These are phyloP conservation scores for Gisinianus flammeolus DNA, from an alignment of 2,888 invertebrate species.

Conservation along the genomic window DNA sequence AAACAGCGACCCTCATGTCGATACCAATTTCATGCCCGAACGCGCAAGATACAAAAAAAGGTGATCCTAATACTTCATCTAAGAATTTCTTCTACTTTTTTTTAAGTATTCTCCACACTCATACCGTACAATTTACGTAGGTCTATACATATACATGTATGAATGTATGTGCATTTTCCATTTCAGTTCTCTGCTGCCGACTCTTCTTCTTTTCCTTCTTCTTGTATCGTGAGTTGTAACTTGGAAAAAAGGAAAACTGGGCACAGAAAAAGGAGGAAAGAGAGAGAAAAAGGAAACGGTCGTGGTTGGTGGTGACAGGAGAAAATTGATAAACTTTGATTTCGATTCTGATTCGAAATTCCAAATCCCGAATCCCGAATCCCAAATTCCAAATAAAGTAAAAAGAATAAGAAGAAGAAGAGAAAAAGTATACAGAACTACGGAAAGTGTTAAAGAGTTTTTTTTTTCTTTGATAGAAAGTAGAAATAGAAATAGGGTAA, in stretches of 20 bases:
- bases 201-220: not conserved
- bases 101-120: not conserved
- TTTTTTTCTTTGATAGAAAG: no score
- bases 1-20: slow-evolving; percentile 38
- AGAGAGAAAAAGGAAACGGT: not conserved
- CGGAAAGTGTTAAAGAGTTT: no score
- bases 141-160: not conserved
- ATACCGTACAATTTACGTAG: not conserved
- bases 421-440: no score
- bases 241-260: not conserved
- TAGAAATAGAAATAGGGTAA: no score
- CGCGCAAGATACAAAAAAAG: slow-evolving; percentile 33
- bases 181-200: not conserved
- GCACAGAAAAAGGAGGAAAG: not conserved
- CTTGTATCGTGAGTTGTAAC: not conserved
- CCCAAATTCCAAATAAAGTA: not conserved
- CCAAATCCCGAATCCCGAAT: not conserved
- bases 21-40: slow-evolving; percentile 45
- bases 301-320: not conserved
- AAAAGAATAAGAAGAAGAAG: not conserved
- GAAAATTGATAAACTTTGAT: slow-evolving; percentile 26
- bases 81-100: not conserved
- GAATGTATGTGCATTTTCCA: not conserved
- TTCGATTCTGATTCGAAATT: not conserved
- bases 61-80: slow-evolving; percentile 5